Evolutionary conservation across 2,797 vertebrate genomes (phyloP).

Genomic region (Lagocephalus sceleratus): DNA sequence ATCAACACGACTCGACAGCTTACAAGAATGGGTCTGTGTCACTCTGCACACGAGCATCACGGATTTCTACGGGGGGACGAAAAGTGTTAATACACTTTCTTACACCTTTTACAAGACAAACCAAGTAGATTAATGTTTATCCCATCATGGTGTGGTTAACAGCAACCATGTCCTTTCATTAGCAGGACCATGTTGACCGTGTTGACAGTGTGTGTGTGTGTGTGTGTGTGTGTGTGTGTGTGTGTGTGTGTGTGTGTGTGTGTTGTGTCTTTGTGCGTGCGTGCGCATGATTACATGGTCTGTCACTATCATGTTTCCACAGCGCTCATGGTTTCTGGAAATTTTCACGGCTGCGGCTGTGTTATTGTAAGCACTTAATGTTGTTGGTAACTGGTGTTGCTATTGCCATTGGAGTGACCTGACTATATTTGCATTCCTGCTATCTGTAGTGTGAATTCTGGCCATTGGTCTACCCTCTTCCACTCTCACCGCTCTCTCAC

Average conservation of each 20-base stretch:
- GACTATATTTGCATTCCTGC: slow-evolving; percentile 38
- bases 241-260: too few relatives aligned
- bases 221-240: too few relatives aligned
- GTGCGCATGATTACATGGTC: slow-evolving; percentile 41
- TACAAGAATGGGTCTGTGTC: slow-evolving; percentile 16
- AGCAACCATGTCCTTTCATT: slow-evolving; percentile 47
- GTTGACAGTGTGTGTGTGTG: slow-evolving; percentile 39
- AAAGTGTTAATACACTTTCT: slow-evolving; percentile 45
- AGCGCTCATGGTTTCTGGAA: slow-evolving; percentile 7
- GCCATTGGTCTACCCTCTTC: slow-evolving; percentile 25
- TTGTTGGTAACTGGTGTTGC: slow-evolving; percentile 62
- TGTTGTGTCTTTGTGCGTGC: too few relatives aligned
- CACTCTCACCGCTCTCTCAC: slow-evolving; percentile 26
- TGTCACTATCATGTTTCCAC: slow-evolving; percentile 35
- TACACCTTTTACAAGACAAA: slow-evolving; percentile 43
- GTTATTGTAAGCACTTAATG: slow-evolving; percentile 39
- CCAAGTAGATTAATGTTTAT: slow-evolving; percentile 38
- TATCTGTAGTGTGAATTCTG: slow-evolving; percentile 47
- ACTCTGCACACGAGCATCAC: slow-evolving; percentile 25
- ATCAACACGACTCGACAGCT: slow-evolving; percentile 23
- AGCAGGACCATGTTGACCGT: slow-evolving; percentile 60
- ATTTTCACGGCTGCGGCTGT: slow-evolving; percentile 48
- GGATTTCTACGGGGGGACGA: slow-evolving; percentile 26
- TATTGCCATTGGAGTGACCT: slow-evolving; percentile 48
- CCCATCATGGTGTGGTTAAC: slow-evolving; percentile 46